phyloP scores from a whole-genome alignment of 2,888 invertebrate genomes.

The Heliconius erato region DNA sequence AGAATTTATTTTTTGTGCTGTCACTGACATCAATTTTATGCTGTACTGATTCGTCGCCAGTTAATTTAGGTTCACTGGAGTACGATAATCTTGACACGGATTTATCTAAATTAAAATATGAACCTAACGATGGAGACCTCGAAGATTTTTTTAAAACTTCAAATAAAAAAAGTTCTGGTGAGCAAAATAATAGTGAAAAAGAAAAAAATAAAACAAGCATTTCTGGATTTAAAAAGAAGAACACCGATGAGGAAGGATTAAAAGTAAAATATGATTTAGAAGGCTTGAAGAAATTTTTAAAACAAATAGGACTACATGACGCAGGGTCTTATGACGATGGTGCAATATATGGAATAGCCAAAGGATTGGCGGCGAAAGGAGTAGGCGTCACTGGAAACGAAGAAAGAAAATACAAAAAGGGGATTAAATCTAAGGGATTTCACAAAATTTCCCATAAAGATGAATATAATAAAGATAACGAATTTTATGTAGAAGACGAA shows the following conservation, averaged over 20 bases:
- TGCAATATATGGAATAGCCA: slow-evolving; percentile 72
- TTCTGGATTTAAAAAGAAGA: slow-evolving; percentile 70
- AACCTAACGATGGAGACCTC: slow-evolving; percentile 71
- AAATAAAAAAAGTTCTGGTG: slow-evolving; percentile 54
- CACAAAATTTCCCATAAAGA: slow-evolving; percentile 87
- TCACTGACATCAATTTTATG: slow-evolving; percentile 66
- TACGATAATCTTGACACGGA: slow-evolving; percentile 72
- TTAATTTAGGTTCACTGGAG: slow-evolving; percentile 62
- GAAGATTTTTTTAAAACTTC: slow-evolving; percentile 68
- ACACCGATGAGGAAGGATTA: slow-evolving; percentile 62
- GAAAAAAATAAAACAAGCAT: slow-evolving; percentile 58
- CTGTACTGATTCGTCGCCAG: slow-evolving; percentile 67
- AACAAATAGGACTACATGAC: slow-evolving; percentile 64
- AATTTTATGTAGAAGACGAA: slow-evolving; percentile 86
- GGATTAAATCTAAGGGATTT: slow-evolving; percentile 85
- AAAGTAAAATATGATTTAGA: slow-evolving; percentile 66
- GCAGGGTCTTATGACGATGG: slow-evolving; percentile 72
- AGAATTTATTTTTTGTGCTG: slow-evolving; percentile 66
- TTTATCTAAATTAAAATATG: slow-evolving; percentile 68
- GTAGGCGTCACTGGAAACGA: slow-evolving; percentile 76
- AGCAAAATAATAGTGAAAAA: slow-evolving; percentile 47
- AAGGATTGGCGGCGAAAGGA: slow-evolving; percentile 71
- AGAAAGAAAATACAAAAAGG: slow-evolving; percentile 83
- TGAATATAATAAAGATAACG: slow-evolving; percentile 86
- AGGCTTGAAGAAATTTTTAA: slow-evolving; percentile 71